These are phyloP conservation scores for Dermatemys mawii DNA, from an alignment of 2,113 vertebrate species.

Conservation along the genomic window DNA sequence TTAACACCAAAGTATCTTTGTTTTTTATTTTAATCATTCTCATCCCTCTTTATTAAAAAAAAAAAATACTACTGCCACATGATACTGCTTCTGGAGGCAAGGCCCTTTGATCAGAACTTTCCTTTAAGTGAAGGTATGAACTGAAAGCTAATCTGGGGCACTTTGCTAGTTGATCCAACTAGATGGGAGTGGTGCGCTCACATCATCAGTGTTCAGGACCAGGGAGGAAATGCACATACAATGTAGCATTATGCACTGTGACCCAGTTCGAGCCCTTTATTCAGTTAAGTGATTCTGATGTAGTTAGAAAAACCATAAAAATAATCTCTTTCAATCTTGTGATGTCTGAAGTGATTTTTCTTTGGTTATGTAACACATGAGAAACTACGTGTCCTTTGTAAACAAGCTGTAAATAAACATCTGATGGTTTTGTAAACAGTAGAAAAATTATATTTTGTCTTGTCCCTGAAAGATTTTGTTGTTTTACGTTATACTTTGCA, in stretches of 20 bases:
- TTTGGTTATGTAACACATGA: not conserved
- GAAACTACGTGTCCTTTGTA: not conserved
- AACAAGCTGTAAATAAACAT: not conserved
- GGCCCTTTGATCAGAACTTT: not conserved
- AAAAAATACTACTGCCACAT: not conserved
- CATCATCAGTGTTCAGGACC: not conserved
- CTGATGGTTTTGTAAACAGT: not conserved
- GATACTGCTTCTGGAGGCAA: not conserved
- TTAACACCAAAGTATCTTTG: not conserved
- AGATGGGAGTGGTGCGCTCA: not conserved
- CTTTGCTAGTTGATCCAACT: not conserved
- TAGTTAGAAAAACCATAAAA: too few relatives aligned
- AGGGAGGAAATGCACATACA: not conserved
- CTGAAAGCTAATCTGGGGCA: not conserved
- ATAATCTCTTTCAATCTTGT: too few relatives aligned
- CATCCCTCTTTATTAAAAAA: too few relatives aligned
- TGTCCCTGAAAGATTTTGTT: not conserved
- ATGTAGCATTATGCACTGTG: not conserved
- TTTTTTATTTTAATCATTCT: too few relatives aligned
- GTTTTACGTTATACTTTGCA: not conserved
- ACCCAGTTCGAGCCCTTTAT: not conserved
- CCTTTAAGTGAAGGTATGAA: not conserved
- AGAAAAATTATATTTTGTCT: not conserved
- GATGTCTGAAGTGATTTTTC: not conserved
- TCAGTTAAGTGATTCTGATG: not conserved